phyloP scores from a whole-genome alignment of 2,888 invertebrate species.

The Drosophila nr. perissopoda region DNA sequence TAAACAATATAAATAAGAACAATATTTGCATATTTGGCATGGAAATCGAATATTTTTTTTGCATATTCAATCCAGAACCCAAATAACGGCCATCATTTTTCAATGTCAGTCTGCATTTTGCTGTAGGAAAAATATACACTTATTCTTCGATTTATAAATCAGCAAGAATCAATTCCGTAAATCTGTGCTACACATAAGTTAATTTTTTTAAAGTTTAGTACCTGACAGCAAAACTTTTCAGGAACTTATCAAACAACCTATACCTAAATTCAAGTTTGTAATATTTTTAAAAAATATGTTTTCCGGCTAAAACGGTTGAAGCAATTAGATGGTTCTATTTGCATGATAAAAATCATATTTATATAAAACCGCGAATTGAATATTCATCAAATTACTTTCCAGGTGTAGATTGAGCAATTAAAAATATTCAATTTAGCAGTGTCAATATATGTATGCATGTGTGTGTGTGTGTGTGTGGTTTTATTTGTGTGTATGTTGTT shows the following conservation, averaged over 20 bases:
- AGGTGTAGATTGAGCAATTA: not conserved
- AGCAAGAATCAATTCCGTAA: not conserved
- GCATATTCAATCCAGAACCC: slow-evolving; percentile 21
- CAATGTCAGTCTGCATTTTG: slow-evolving; percentile 62
- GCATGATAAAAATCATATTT: not conserved
- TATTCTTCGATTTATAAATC: not conserved
- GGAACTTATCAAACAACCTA: not conserved
- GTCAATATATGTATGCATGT: not conserved
- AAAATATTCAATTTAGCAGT: slow-evolving; percentile 30
- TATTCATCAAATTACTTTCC: not conserved
- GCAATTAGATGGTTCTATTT: not conserved
- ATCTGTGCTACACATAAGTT: not conserved
- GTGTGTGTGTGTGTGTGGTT: not conserved
- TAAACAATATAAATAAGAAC: slow-evolving; percentile 31
- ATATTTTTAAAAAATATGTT: not conserved
- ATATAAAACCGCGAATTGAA: not conserved
- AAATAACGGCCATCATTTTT: slow-evolving; percentile 60
- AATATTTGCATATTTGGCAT: slow-evolving; percentile 48
- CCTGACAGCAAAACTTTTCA: not conserved
- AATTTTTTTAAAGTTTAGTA: not conserved
- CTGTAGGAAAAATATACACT: not conserved
- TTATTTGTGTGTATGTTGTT: not conserved
- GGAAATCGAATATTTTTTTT: slow-evolving; percentile 40
- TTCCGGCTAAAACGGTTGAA: not conserved
- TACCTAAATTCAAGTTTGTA: not conserved